These are phyloP conservation scores for Heliocidaris erythrogramma DNA, from an alignment of 35 echinoderm and acorn worm species.

Conservation along the genomic window DNA sequence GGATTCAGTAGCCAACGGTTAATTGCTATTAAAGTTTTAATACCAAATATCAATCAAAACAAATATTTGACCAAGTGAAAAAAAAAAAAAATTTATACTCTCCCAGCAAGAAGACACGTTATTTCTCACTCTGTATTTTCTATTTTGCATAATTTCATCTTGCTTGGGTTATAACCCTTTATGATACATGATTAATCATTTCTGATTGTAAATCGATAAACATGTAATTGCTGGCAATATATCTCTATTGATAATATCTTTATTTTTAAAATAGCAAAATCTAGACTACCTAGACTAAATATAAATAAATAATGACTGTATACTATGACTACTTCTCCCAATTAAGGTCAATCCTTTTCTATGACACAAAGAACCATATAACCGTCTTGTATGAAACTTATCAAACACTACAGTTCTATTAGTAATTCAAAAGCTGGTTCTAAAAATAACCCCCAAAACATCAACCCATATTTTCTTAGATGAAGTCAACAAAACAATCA, in stretches of 20 bases:
- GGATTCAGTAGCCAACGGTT: too few relatives aligned
- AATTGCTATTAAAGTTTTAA: too few relatives aligned
- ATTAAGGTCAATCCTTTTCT: neutral
- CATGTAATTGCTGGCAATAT: neutral
- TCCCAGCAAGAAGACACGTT: too few relatives aligned
- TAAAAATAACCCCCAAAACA: neutral
- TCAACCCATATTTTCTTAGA: neutral
- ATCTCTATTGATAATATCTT: neutral
- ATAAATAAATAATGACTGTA: neutral
- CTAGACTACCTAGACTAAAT: neutral
- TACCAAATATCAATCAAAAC: too few relatives aligned
- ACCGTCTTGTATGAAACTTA: neutral
- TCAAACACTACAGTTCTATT: neutral
- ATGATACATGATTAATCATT: neutral
- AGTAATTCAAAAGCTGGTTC: neutral
- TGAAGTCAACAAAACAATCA: neutral
- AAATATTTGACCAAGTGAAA: too few relatives aligned
- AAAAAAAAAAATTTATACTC: too few relatives aligned
- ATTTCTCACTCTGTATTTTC: too few relatives aligned
- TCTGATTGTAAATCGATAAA: neutral
- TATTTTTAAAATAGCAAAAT: neutral
- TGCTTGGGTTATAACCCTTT: too few relatives aligned
- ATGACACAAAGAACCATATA: neutral
- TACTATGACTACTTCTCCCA: neutral
- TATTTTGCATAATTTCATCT: too few relatives aligned